phyloP scores from a whole-genome alignment of 2,113 vertebrate genomes.

The Spea multiplicata region DNA sequence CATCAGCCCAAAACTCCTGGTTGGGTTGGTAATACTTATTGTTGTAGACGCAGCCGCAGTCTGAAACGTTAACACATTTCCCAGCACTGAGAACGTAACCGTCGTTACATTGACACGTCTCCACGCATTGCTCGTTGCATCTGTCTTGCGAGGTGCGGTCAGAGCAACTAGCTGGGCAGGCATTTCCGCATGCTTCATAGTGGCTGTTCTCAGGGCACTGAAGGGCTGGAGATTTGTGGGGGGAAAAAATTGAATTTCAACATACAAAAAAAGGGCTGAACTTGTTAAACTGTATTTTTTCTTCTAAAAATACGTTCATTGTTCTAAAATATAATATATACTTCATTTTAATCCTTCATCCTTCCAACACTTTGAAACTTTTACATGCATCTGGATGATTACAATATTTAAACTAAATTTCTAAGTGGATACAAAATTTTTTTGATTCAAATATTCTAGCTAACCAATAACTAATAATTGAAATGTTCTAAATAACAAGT shows the following conservation, averaged over 20 bases:
- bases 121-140: slow-evolving; percentile 31
- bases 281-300: neutral
- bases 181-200: slow-evolving; percentile 47
- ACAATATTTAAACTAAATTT: too few species aligned
- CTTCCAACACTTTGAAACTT: too few species aligned
- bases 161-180: slow-evolving; percentile 31
- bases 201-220: slow-evolving; percentile 49
- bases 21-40: slow-evolving; percentile 42
- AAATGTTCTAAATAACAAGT: too few species aligned
- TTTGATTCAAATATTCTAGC: too few species aligned
- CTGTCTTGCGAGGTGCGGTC: slow-evolving; percentile 17
- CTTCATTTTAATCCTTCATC: neutral
- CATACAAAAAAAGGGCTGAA: neutral
- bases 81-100: slow-evolving; percentile 55
- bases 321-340: neutral
- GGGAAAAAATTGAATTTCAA: neutral
- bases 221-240: neutral
- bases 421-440: too few species aligned
- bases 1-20: slow-evolving; percentile 57
- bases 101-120: slow-evolving; percentile 50
- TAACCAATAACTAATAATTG: too few species aligned
- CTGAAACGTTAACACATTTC: slow-evolving; percentile 48
- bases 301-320: neutral
- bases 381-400: too few species aligned
- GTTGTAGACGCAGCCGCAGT: slow-evolving; percentile 56